A percentile compares a stretch with the other conserved stretches of the same genome.
These are phyloP conservation scores for Lochmaea capreae DNA, from an alignment of 2,888 invertebrate genomes.

Conservation along the genomic window DNA sequence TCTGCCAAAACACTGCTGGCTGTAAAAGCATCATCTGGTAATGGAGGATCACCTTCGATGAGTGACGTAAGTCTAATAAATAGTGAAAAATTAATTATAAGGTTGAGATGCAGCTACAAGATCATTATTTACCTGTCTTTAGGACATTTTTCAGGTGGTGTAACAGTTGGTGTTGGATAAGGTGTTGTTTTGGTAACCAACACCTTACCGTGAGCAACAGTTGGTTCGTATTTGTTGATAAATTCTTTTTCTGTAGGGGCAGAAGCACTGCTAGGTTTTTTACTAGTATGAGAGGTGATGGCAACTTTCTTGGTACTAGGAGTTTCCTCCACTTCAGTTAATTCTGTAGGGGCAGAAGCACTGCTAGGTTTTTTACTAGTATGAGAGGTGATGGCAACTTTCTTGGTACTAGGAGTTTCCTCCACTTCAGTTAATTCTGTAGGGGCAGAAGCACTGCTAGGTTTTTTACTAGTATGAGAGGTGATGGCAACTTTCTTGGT, in stretches of 20 bases:
- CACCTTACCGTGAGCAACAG: not conserved
- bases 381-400: not conserved
- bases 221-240: not conserved
- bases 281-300: not conserved
- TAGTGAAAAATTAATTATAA: conserved; percentile 21
- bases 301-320: not conserved
- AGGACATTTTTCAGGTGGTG: conserved; percentile 67
- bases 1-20: conserved; percentile 70
- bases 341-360: not conserved
- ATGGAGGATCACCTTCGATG: conserved; percentile 66
- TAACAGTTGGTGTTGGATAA: conserved; percentile 56
- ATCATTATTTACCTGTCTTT: conserved; percentile 60
- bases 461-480: not conserved
- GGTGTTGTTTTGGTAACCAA: conserved; percentile 17
- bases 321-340: conserved; percentile 7
- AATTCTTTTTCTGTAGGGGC: not conserved
- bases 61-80: conserved; percentile 63
- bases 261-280: not conserved
- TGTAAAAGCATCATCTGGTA: conserved; percentile 69
- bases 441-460: not conserved
- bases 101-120: not conserved
- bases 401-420: not conserved
- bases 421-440: not conserved
- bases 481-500: not conserved
- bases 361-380: not conserved